Evolutionary conservation across 2,888 invertebrate species (phyloP).

Genomic region (Synanthedon formicaeformis): DNA sequence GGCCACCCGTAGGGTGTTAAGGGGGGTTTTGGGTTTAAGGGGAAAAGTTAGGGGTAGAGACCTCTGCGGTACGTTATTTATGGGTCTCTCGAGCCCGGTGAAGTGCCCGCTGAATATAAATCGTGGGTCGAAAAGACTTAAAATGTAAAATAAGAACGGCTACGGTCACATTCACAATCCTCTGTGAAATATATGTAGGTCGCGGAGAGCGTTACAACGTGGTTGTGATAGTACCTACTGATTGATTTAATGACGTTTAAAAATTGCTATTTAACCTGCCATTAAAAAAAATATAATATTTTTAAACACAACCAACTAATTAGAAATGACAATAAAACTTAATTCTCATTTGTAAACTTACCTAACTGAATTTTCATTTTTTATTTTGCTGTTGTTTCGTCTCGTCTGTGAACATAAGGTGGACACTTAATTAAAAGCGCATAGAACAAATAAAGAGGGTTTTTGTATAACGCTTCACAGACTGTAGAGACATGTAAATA

Average conservation of each 20-base stretch:
- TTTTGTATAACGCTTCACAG: constrained; percentile 32
- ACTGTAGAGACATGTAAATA: constrained; percentile 7
- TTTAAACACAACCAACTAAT: too few relatives aligned
- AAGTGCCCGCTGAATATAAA: constrained; percentile 66
- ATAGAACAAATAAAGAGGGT: constrained; percentile 37
- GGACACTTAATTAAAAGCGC: constrained; percentile 43
- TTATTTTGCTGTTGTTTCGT: too few relatives aligned
- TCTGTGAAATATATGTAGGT: constrained; percentile 16
- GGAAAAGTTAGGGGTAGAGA: constrained; percentile 36
- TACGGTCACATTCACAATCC: constrained; percentile 6
- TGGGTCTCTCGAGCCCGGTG: constrained; percentile 63
- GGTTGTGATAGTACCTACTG: background rate
- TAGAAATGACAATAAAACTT: too few relatives aligned
- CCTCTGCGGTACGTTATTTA: constrained; percentile 59
- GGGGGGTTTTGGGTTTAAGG: constrained; percentile 16
- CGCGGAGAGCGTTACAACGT: constrained; percentile 2
- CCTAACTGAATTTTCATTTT: too few relatives aligned
- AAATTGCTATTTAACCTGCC: too few relatives aligned
- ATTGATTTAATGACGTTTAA: too few relatives aligned
- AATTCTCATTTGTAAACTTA: too few relatives aligned
- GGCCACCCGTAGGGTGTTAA: constrained; percentile 4
- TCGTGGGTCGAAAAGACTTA: constrained; percentile 54
- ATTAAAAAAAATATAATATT: too few relatives aligned
- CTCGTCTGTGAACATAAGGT: too few relatives aligned
- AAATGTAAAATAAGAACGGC: constrained; percentile 52